Conservation (phyloP, 2,888 invertebrate species). For the Caenorhabditis uteleia region DNA sequence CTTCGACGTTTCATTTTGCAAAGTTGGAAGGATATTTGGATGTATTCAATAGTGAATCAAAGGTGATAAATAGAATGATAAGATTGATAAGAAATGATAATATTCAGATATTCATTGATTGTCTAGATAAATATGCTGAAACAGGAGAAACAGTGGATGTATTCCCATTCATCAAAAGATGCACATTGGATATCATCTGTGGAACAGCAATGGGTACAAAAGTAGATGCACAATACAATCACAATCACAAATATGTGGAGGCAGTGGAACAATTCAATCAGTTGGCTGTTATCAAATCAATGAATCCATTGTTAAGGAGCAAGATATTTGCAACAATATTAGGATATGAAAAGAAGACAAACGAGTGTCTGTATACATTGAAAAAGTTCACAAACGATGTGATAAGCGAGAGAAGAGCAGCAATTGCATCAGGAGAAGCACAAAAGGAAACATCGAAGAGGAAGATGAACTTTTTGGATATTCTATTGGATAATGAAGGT, state of each 20-base stretch:
- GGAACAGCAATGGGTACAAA: slow-evolving; percentile 62
- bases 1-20: slow-evolving; percentile 74
- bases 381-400: slow-evolving; percentile 24
- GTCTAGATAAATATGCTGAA: slow-evolving; percentile 64
- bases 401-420: slow-evolving; percentile 21
- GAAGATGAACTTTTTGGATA: slow-evolving; percentile 71
- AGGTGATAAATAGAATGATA: slow-evolving; percentile 4
- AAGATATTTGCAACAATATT: slow-evolving; percentile 16
- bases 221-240: slow-evolving; percentile 55
- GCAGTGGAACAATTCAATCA: slow-evolving; percentile 56
- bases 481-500: slow-evolving; percentile 71
- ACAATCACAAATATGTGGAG: slow-evolving; percentile 55
- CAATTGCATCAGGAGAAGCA: slow-evolving; percentile 15
- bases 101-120: slow-evolving; percentile 67
- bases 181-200: slow-evolving; percentile 73
- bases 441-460: slow-evolving; percentile 27
- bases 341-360: slow-evolving; percentile 19
- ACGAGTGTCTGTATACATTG: slow-evolving; percentile 18
- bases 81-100: background rate
- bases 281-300: slow-evolving; percentile 22
- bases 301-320: slow-evolving; percentile 23
- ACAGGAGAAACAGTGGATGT: slow-evolving; percentile 70
- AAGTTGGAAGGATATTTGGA: slow-evolving; percentile 71
- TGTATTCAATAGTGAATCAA: slow-evolving; percentile 32
- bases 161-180: slow-evolving; percentile 72